Base-by-base conservation (phyloP, 2,888 invertebrate species). In the Thecophora atra region DNA sequence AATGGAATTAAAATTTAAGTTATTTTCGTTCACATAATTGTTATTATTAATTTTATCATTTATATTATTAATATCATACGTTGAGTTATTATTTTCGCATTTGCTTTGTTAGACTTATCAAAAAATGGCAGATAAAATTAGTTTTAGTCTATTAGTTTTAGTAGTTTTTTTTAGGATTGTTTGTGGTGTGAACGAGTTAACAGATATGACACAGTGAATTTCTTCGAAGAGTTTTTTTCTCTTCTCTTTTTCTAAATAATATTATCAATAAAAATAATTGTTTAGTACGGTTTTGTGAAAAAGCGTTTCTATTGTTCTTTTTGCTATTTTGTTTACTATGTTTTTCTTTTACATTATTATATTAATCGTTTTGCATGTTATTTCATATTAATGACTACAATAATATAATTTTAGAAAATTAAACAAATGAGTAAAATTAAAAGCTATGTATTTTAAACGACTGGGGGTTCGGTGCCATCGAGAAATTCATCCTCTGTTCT, bases 391-490 rank as follows among this genome's bases (percentile, higher is more conserved):
- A 68, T 70, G n/a, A 63, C 30, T 44, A 47, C 24, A 65, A 65
- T 26, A 66, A 71, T 62, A 51, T 64, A 28, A 21, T 44, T 58
- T 52, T 52, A 65, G 26, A 44, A 70, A 70, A 58, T 70, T 52
- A 70, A 63, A 44, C 44, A 70, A 52, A 51, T 62, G 62, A 70
- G 52, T 74, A 58, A 65, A 62, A 37, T 72, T 75, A 76, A 76
- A 75, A 77, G 72, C 79, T 79, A 78, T 82, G n/a, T n/a, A n/a
- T n/a, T n/a, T 37, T 84, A 86, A 79, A 85, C 86, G 79, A 86
- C 85, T 80, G 85, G 86, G 77, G 85, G 86, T 79, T 86, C 86
- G 76, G 86, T 84, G 77, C 85, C 86, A 71, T 84, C 85, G 71
- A 77, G 78, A 65, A 80, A 79, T 68, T 84, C 82, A 72, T 83